A percentile compares a stretch with the other conserved stretches of the same genome.
phyloP scores from a whole-genome alignment of 2,113 vertebrate species.

The Laterallus jamaicensis region DNA sequence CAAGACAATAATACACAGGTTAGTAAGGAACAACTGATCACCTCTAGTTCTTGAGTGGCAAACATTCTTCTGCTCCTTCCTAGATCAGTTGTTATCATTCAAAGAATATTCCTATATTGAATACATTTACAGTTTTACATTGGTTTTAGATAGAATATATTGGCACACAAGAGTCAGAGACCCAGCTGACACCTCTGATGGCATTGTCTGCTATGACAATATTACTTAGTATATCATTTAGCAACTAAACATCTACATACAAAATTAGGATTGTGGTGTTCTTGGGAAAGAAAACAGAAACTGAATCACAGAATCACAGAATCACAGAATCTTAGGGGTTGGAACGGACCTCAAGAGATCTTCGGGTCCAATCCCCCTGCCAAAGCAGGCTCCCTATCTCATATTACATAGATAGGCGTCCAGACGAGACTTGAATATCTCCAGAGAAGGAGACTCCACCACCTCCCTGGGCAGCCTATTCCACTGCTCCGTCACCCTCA shows the following conservation, averaged over 20 bases:
- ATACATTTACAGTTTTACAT: not conserved
- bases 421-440: no score
- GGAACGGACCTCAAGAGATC: no score
- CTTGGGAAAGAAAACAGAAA: not conserved
- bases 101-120: not conserved
- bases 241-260: not conserved
- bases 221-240: not conserved
- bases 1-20: not conserved
- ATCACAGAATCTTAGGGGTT: no score
- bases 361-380: no score
- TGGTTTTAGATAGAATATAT: not conserved
- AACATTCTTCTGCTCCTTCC: not conserved
- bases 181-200: not conserved
- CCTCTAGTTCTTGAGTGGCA: not conserved
- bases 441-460: no score
- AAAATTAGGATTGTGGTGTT: not conserved
- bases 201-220: accelerated
- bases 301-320: no score
- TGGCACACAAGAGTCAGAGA: not conserved
- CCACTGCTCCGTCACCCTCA: no score
- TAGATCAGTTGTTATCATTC: not conserved
- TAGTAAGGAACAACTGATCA: not conserved
- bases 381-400: no score
- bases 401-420: no score
- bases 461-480: no score